Evolutionary conservation across 2,797 vertebrate species (phyloP), one percentile per base, ranked within the genome.

Genomic region (Myotis daubentonii): DNA sequence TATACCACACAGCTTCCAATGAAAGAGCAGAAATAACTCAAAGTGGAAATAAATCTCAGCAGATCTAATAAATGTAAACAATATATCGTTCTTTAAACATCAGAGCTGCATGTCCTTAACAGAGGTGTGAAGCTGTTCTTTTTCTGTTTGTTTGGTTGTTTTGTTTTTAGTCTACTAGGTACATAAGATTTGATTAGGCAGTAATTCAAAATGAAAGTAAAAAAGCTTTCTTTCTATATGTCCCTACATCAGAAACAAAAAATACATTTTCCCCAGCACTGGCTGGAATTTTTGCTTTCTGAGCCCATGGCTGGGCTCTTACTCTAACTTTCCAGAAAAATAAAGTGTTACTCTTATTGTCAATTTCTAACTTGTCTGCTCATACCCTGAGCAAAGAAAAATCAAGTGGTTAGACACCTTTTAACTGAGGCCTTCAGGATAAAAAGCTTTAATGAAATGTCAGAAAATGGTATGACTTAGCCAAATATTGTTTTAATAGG

Each of bases 381-480:
- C 28, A 68, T 30, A 38, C 19, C 13, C 11, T 49, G 49, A 82
- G 44, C 33, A 74, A 87, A 74, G 55, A 60, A 22, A 91, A 57
- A 75, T 82, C 23, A 60, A 22, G 12, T 13, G 65, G 19, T 53
- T 90, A 84, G 38, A 90, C 23, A 70, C 1, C 20, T 76, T 87
- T 76, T 60, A 93, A 51, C 20, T 10, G 55, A 28, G 8, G 8
- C 19, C 28, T 62, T 57, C 4, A 89, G 20, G 19, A 65, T 41
- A 49, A 28, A 81, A 76, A 17, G 4, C 11, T 81, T 75, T 66
- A 51, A 94, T 72, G 25, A 84, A 78, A 75, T 96, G 30, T 74
- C 60, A 80, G 49, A 71, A 79, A 95, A 62, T 62, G 23, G 7
- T 57, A 83, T 84, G 33, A 78, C 80, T 93, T 97, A 71, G 36